A percentile compares a stretch with the other conserved stretches of the same genome.
Conservation (phyloP, 2,797 vertebrate genomes). For the Ceyx erithaca region DNA sequence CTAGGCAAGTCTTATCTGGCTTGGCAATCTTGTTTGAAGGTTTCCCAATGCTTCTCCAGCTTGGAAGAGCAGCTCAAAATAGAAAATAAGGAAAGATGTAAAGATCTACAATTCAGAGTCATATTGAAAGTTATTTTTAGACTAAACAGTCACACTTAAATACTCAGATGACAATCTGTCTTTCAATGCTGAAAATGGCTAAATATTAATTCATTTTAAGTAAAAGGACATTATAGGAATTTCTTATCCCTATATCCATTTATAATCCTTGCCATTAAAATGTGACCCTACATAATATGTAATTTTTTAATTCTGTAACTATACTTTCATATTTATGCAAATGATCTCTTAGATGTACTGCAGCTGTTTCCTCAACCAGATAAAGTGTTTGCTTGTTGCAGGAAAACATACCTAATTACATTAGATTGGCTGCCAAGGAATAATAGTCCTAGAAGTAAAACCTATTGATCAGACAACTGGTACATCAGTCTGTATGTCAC, state of each 20-base stretch:
- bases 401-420: conserved; percentile 56
- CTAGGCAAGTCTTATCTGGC: neutral
- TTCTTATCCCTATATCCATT: neutral
- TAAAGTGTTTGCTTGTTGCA: conserved; percentile 62
- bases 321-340: conserved; percentile 26
- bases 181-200: neutral
- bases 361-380: conserved; percentile 62
- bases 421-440: conserved; percentile 69
- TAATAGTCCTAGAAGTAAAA: conserved; percentile 64
- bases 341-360: conserved; percentile 24
- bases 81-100: neutral
- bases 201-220: neutral
- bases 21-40: neutral
- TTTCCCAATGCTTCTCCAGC: neutral
- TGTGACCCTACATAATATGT: neutral
- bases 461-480: conserved; percentile 54
- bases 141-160: neutral
- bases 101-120: neutral
- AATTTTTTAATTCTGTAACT: conserved; percentile 37
- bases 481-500: conserved; percentile 4
- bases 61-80: neutral
- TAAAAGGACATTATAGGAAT: neutral
- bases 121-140: neutral
- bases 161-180: neutral
- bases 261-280: conserved; percentile 12